These are phyloP conservation scores for Eulemur rufifrons DNA, from an alignment of 2,113 vertebrate genomes.

Conservation along the genomic window DNA sequence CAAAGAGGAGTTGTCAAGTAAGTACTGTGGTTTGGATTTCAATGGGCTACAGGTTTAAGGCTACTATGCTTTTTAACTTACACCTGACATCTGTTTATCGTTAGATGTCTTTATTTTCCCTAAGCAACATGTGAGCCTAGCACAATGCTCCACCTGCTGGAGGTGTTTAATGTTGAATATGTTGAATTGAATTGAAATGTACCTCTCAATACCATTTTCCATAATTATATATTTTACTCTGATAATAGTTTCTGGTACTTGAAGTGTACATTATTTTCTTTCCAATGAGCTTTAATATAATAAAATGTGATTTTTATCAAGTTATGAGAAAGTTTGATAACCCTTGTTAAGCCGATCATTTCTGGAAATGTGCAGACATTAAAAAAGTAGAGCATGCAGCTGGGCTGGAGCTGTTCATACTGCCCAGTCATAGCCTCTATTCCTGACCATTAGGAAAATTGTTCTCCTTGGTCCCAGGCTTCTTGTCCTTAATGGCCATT, in stretches of 20 bases:
- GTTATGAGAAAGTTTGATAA: not conserved
- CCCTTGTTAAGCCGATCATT: not conserved
- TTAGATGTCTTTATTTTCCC: not conserved
- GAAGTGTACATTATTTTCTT: not conserved
- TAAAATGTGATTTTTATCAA: not conserved
- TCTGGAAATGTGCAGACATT: not conserved
- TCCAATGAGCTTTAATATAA: not conserved
- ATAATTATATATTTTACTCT: not conserved
- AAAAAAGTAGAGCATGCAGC: not conserved
- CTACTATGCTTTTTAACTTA: not conserved
- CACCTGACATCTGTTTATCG: not conserved
- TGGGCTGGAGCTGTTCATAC: not conserved
- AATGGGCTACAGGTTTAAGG: not conserved
- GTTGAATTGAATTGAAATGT: not conserved
- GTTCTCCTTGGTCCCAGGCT: not conserved
- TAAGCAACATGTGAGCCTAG: not conserved
- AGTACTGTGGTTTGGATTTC: not conserved
- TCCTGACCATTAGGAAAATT: not conserved
- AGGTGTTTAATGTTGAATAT: not conserved
- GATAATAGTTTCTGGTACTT: not conserved
- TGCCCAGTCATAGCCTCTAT: no score
- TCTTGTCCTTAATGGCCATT: not conserved
- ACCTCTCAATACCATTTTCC: not conserved
- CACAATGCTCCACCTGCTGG: not conserved
- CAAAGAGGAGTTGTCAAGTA: not conserved